These are phyloP conservation scores for Standfussiana lucernea DNA, from an alignment of 2,888 invertebrate genomes.

Conservation along the genomic window DNA sequence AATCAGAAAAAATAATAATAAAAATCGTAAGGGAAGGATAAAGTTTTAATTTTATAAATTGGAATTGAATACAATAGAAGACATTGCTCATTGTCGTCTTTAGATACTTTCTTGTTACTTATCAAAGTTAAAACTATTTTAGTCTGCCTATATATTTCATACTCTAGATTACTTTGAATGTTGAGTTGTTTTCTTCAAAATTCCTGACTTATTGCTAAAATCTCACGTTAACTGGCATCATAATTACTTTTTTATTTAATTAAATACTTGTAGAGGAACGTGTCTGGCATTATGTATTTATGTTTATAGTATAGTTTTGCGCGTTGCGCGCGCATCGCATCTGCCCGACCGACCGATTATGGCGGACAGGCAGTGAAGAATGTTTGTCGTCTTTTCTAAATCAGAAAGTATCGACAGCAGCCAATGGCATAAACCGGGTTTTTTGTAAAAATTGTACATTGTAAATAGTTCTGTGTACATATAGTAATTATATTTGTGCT, in stretches of 20 bases:
- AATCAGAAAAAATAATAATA: neutral
- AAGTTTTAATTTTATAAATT: neutral
- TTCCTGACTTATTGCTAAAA: neutral
- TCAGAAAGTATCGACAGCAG: conserved; percentile 92
- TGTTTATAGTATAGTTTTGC: conserved; percentile 88
- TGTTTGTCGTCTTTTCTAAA: conserved; percentile 90
- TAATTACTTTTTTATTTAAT: neutral
- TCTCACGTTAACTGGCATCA: neutral
- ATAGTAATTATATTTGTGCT: conserved; percentile 93
- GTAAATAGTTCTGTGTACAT: conserved; percentile 94
- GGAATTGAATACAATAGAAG: fast-evolving
- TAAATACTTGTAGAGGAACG: conserved; percentile 62
- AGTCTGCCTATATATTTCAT: neutral
- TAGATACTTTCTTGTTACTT: neutral
- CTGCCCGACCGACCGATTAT: conserved; percentile 90
- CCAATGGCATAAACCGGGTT: conserved; percentile 92
- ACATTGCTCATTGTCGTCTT: neutral
- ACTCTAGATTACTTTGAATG: neutral
- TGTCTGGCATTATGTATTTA: conserved; percentile 76
- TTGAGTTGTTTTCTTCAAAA: neutral
- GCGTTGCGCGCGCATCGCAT: conserved; percentile 91
- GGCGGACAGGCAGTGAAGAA: conserved; percentile 90
- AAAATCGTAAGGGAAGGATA: neutral
- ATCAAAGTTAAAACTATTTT: too few species aligned
- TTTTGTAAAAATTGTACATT: conserved; percentile 93